Conservation (phyloP, 2,797 vertebrate species). For the Gymnothorax reevesii region DNA sequence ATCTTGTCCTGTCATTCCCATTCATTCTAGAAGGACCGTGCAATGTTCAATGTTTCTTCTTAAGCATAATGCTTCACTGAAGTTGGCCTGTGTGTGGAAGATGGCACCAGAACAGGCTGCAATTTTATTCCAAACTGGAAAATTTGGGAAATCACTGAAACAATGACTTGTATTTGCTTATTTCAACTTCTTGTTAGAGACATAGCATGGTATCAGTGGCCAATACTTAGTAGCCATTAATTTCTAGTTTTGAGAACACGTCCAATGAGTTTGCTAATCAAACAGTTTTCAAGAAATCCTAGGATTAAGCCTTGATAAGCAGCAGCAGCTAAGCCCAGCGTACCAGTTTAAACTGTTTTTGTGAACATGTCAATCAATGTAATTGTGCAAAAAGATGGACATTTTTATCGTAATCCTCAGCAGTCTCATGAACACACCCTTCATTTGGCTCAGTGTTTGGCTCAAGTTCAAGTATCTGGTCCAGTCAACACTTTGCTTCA, state of each 20-base stretch:
- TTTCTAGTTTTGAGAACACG: background rate
- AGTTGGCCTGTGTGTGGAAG: background rate
- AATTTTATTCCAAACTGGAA: background rate
- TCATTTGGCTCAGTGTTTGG: background rate
- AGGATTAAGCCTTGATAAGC: background rate
- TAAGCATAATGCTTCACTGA: background rate
- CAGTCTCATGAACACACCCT: background rate
- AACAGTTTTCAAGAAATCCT: background rate
- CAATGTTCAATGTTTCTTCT: too few relatives aligned
- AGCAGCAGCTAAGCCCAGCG: background rate
- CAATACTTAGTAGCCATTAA: background rate
- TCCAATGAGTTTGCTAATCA: background rate
- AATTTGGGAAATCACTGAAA: background rate
- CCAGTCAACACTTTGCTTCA: background rate
- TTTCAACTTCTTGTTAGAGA: background rate
- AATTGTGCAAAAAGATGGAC: background rate
- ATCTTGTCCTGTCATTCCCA: too few relatives aligned
- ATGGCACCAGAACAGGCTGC: background rate
- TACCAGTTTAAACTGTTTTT: background rate
- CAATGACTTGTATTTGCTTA: background rate
- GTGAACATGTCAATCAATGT: background rate
- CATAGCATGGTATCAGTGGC: background rate
- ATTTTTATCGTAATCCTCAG: background rate
- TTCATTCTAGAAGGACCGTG: too few relatives aligned
- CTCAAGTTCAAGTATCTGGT: background rate